phyloP scores from a whole-genome alignment of 2,113 vertebrate species.

The Psilopsiagon aymara region DNA sequence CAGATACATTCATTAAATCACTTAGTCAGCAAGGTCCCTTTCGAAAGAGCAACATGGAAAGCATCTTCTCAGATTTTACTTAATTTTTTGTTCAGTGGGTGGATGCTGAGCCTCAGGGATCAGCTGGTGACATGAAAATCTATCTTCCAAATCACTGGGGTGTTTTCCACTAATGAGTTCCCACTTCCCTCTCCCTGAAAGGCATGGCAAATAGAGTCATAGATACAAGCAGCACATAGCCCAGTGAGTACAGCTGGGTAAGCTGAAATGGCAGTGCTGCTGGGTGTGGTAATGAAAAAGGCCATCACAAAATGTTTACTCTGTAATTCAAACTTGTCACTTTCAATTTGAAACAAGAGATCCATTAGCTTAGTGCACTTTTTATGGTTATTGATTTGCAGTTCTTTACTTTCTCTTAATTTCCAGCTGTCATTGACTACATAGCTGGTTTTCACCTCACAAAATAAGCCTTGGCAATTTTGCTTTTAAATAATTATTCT shows the following conservation, averaged over 20 bases:
- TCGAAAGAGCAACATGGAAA: constrained; percentile 6
- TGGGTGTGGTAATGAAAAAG: constrained; percentile 53
- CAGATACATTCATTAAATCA: neutral
- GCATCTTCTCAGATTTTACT: constrained; percentile 36
- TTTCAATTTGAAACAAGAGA: constrained; percentile 66
- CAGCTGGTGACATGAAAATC: constrained; percentile 46
- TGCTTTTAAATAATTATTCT: constrained; percentile 44
- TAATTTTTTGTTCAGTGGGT: constrained; percentile 17
- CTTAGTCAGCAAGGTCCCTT: neutral
- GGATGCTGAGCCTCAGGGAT: constrained; percentile 18
- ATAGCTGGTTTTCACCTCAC: neutral
- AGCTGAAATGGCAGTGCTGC: constrained; percentile 28
- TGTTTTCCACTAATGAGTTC: constrained; percentile 17
- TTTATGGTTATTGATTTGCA: constrained; percentile 72
- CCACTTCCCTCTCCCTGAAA: constrained; percentile 12
- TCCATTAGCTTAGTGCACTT: constrained; percentile 60
- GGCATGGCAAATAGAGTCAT: constrained; percentile 41
- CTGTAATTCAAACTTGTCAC: constrained; percentile 56
- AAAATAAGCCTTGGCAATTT: constrained; percentile 11
- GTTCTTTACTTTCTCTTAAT: constrained; percentile 55
- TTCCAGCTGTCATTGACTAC: neutral
- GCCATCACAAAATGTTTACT: constrained; percentile 46
- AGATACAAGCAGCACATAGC: neutral
- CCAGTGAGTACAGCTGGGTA: neutral
- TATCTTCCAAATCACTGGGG: constrained; percentile 46